Evolutionary conservation across 1,140 invertebrate species (phyloP).

Genomic region (Riptortus pedestris): DNA sequence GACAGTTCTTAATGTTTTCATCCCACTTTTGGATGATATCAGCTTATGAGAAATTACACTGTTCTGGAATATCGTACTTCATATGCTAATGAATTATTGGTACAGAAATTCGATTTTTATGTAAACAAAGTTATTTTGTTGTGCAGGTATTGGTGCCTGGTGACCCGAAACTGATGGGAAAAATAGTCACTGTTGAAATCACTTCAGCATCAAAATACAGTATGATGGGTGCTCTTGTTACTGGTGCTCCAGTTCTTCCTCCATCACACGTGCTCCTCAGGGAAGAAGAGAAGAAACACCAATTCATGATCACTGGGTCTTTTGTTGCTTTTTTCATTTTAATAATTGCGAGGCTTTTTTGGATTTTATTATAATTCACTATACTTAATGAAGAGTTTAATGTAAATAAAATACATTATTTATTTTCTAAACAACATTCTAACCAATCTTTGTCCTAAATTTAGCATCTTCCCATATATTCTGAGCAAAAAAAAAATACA

Average conservation of each 20-base stretch:
- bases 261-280: neutral
- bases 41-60: too few relatives aligned
- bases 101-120: too few relatives aligned
- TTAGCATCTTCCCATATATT: too few relatives aligned
- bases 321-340: neutral
- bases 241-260: neutral
- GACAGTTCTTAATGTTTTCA: too few relatives aligned
- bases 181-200: conserved; percentile 69
- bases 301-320: neutral
- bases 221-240: conserved; percentile 54
- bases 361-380: conserved; percentile 16
- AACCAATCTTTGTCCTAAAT: too few relatives aligned
- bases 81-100: too few relatives aligned
- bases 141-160: conserved; percentile 70
- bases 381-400: neutral
- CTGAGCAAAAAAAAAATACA: too few relatives aligned
- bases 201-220: conserved; percentile 70
- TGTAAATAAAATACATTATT: too few relatives aligned
- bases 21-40: too few relatives aligned
- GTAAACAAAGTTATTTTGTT: too few relatives aligned
- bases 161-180: conserved; percentile 65
- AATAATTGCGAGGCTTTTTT: conserved; percentile 18
- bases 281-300: neutral
- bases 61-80: too few relatives aligned
- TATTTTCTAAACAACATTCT: too few relatives aligned